Evolutionary conservation across 2,888 invertebrate species (phyloP), one percentile per base, ranked within the genome.

Genomic region (Scaptomyza flava): DNA sequence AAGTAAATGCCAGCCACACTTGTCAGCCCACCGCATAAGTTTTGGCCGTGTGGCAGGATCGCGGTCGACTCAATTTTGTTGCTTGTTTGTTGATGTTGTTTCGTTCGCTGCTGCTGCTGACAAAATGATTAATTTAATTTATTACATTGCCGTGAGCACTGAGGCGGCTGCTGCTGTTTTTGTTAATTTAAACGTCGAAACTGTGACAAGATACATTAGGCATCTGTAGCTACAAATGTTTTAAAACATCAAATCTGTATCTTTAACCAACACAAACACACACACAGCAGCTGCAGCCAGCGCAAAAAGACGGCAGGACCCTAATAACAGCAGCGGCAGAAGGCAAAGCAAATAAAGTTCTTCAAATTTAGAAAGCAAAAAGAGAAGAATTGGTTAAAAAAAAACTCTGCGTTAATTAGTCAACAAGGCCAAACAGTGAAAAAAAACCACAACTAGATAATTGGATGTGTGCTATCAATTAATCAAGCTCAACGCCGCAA

Each of bases 81-180:
- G 14, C 8, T 38, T 38, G 33, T 27, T 27, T 27, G 6, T 27
- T 27, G 27, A 3, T 27, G 27, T 27, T 27, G 4, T 33, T 9
- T 86, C 61, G 51, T 81, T 83, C 66, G 60, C 71, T 53, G n/a
- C n/a, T 58, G 66, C 48, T 72, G 58, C 77, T 61, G 68, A 48
- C 52, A 56, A 71, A 85, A 83, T 83, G 83, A 83, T 83, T 83
- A 83, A 83, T 83, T 83, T 87, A 83, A 83, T 83, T 82, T 87
- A 82, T 83, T 78, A 83, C 82, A 75, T 79, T 81, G 81, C 66
- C 63, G 58, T 52, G 68, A 20, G 43, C 14, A 57, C 8, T 38
- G 58, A 68, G 65, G 64, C 50, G 42, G 34, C 43, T 48, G 48
- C 43, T 61, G 50, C 54, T 70, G 43, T 57, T 68, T 60, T 71